Percentiles rank a stretch among this genome's conserved stretches.
Evolutionary conservation across 1,140 invertebrate genomes (phyloP).

Genomic region (Tetramorium simillimum): DNA sequence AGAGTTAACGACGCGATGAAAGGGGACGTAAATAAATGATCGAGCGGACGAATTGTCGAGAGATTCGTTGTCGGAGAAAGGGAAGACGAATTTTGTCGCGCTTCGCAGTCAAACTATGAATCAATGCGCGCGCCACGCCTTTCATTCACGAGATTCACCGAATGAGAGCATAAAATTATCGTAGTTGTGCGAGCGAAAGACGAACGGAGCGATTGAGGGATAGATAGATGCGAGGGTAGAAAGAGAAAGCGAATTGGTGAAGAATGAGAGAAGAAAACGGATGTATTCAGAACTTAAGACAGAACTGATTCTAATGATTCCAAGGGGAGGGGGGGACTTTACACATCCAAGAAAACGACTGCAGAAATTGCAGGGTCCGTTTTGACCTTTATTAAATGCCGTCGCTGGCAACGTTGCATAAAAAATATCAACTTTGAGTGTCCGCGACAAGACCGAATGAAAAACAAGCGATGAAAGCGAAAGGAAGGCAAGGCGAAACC

Average conservation of each 20-base stretch:
- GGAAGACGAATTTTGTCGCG: conserved; percentile 43
- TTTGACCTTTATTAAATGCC: conserved; percentile 61
- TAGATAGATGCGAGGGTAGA: not conserved
- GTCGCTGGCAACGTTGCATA: conserved; percentile 34
- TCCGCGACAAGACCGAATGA: not conserved
- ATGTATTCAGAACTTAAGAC: too few relatives aligned
- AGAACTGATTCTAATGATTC: too few relatives aligned
- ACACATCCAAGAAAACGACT: too few relatives aligned
- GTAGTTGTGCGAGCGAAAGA: conserved; percentile 32
- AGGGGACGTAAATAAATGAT: conserved; percentile 13
- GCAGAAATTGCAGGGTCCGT: conserved; percentile 46
- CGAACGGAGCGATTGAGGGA: not conserved
- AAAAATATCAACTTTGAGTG: conserved; percentile 53
- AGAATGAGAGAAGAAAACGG: not conserved
- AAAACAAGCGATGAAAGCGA: not conserved
- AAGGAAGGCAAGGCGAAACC: not conserved
- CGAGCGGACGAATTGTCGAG: not conserved
- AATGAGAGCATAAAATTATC: conserved; percentile 14
- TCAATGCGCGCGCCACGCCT: conserved; percentile 66
- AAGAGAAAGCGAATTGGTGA: not conserved
- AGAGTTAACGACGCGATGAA: conserved; percentile 4
- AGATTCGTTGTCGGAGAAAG: not conserved
- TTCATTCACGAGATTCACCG: conserved; percentile 57
- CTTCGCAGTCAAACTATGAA: conserved; percentile 57
- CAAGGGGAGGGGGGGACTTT: too few relatives aligned